Percentiles rank a stretch among this genome's conserved stretches.
Evolutionary conservation across 2,888 invertebrate genomes (phyloP).

Genomic region (Andrena chrysosceles): DNA sequence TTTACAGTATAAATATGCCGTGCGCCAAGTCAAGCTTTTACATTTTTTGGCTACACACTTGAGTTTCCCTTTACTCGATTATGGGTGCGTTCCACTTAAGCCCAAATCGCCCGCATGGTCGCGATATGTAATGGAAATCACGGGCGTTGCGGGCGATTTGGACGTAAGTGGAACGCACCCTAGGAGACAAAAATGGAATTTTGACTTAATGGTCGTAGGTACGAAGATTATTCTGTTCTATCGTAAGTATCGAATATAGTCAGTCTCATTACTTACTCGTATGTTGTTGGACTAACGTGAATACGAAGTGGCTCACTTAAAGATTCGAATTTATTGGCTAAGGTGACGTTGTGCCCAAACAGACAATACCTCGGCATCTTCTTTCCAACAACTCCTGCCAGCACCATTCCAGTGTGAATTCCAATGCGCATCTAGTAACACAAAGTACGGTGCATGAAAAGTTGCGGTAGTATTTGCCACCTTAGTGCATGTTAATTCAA

Average conservation of each 20-base stretch:
- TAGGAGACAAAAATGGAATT: not conserved
- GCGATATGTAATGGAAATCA: too few relatives aligned
- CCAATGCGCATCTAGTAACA: constrained; percentile 95
- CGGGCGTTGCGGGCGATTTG: too few relatives aligned
- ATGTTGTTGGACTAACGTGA: constrained; percentile 97
- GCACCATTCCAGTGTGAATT: constrained; percentile 95
- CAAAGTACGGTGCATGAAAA: not conserved
- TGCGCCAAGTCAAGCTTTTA: too few relatives aligned
- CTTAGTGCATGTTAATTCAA: not conserved
- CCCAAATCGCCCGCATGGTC: too few relatives aligned
- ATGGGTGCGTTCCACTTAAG: too few relatives aligned
- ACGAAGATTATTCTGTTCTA: not conserved
- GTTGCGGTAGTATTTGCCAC: too few relatives aligned
- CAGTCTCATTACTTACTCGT: constrained; percentile 89
- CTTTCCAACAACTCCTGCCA: constrained; percentile 97
- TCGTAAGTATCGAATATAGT: not conserved
- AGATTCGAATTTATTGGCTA: constrained; percentile 98
- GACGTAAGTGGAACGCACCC: too few relatives aligned
- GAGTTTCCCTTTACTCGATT: not conserved
- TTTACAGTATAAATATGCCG: too few relatives aligned
- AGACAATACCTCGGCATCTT: constrained; percentile 97
- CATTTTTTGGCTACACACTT: too few relatives aligned
- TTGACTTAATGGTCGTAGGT: not conserved
- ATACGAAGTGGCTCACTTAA: constrained; percentile 95
- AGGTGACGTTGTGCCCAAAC: constrained; percentile 97